phyloP scores from a whole-genome alignment of 2,888 invertebrate species.

The Tryphoninae sp. region DNA sequence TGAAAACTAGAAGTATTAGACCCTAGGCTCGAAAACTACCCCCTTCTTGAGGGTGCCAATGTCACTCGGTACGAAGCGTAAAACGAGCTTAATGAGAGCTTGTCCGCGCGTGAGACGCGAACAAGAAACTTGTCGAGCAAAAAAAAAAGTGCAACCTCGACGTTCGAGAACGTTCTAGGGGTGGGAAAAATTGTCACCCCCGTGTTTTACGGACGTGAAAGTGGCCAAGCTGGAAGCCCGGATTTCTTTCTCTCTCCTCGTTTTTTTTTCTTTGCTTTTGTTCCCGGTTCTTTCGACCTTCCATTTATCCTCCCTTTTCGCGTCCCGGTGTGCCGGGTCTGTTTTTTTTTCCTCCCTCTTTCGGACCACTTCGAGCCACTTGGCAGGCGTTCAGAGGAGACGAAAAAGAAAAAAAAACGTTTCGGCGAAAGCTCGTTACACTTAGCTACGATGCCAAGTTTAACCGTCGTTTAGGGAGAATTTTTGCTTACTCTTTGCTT shows the following conservation, averaged over 20 bases:
- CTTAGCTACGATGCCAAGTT: conserved; percentile 74
- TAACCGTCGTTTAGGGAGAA: conserved; percentile 72
- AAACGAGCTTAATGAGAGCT: conserved; percentile 76
- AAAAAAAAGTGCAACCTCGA: conserved; percentile 53
- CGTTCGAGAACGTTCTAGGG: conserved; percentile 40
- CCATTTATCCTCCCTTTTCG: conserved; percentile 55
- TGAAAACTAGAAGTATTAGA: conserved; percentile 14
- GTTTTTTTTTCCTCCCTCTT: conserved; percentile 51
- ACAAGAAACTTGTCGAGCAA: conserved; percentile 65
- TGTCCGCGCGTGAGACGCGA: conserved; percentile 66
- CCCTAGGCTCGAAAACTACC: conserved; percentile 22
- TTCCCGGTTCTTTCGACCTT: conserved; percentile 31
- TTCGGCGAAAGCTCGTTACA: conserved; percentile 75
- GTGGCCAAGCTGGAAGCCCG: conserved; percentile 60
- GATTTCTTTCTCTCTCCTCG: conserved; percentile 61
- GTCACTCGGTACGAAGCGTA: conserved; percentile 73
- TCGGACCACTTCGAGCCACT: conserved; percentile 68
- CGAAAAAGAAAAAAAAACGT: conserved; percentile 70
- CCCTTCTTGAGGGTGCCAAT: conserved; percentile 53
- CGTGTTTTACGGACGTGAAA: conserved; percentile 53
- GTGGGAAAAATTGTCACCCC: conserved; percentile 67
- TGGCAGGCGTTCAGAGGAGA: conserved; percentile 75
- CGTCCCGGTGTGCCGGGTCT: conserved; percentile 48
- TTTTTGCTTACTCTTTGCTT: conserved; percentile 42
- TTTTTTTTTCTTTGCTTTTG: neutral